Conservation (phyloP, 2,113 vertebrate genomes). For the Microcebus ravelobensis region DNA sequence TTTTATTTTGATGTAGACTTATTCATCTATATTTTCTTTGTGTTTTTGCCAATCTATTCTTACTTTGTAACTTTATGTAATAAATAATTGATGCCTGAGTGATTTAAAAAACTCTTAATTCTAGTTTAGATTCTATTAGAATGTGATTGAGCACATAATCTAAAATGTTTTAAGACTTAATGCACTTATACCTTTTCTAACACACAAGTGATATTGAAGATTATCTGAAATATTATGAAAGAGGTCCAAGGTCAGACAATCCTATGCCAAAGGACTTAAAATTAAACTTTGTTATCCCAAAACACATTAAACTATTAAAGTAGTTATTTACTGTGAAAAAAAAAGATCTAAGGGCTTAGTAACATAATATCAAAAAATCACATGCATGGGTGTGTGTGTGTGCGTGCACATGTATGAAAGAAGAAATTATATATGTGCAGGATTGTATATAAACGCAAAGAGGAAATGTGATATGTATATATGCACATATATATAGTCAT, state of each 20-base stretch:
- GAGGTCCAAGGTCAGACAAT: neutral
- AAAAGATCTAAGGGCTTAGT: neutral
- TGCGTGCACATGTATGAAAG: neutral
- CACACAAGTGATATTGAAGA: neutral
- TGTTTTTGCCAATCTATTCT: neutral
- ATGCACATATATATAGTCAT: neutral
- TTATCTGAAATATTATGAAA: neutral
- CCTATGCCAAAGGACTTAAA: neutral
- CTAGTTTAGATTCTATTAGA: neutral
- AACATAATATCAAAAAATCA: neutral
- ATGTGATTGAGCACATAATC: neutral
- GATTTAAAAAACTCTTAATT: neutral
- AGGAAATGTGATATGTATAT: neutral
- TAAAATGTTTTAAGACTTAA: neutral
- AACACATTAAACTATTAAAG: neutral
- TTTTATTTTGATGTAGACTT: neutral
- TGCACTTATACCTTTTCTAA: neutral
- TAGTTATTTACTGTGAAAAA: neutral
- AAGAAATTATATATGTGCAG: neutral
- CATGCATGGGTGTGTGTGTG: neutral
- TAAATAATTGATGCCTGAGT: neutral
- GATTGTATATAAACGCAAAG: neutral
- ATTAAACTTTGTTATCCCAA: neutral
- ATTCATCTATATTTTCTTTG: neutral
- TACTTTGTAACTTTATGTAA: neutral